Evolutionary conservation across 2,797 vertebrate species (phyloP).

Genomic region (Emydoidea blandingii): DNA sequence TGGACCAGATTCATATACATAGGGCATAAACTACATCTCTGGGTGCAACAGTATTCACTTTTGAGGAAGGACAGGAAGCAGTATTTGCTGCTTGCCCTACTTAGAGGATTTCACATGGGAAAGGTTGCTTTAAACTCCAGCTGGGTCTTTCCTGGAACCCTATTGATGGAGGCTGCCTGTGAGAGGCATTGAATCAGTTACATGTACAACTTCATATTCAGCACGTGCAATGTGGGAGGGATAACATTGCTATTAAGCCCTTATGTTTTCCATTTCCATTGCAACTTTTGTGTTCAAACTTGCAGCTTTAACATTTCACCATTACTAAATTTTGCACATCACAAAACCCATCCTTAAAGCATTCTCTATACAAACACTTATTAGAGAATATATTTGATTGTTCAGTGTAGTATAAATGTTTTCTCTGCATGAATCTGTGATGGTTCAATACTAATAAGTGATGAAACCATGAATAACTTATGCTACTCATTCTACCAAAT

Average conservation of each 20-base stretch:
- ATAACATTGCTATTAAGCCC: neutral
- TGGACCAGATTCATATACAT: neutral
- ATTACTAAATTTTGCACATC: neutral
- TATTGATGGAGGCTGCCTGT: neutral
- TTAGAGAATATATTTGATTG: neutral
- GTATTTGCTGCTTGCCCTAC: neutral
- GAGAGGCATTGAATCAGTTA: rapidly evolving
- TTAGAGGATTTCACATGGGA: neutral
- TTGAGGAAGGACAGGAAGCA: neutral
- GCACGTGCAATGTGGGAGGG: neutral
- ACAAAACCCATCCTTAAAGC: neutral
- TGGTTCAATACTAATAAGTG: neutral
- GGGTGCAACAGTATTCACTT: neutral
- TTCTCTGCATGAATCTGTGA: neutral
- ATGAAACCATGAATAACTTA: neutral
- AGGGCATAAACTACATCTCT: neutral
- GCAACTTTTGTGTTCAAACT: neutral
- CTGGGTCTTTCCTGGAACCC: neutral
- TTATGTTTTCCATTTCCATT: neutral
- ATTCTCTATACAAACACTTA: neutral
- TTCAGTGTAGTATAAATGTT: neutral
- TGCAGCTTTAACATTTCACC: neutral
- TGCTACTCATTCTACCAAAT: neutral
- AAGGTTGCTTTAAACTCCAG: neutral
- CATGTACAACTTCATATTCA: neutral